Evolutionary conservation across 2,888 invertebrate species (phyloP), one percentile per base, ranked within the genome.

Genomic region (Encarsia formosa): DNA sequence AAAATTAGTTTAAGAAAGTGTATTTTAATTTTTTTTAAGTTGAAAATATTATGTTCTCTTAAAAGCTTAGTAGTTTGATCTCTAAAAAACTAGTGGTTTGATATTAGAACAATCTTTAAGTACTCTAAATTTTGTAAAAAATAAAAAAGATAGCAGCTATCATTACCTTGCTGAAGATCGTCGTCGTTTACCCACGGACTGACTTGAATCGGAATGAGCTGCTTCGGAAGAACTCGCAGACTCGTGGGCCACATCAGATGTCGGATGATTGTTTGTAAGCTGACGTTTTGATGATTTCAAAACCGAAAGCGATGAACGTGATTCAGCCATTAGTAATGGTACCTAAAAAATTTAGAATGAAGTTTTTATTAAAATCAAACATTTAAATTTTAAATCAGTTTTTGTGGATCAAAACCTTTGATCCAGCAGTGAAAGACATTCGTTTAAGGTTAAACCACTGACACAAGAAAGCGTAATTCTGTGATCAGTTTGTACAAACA

Each of bases 191-290:
- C 71, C 68, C 44, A 70, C 56, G 16, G 73, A 73, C 54, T 71
- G 78, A 68, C 79, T 79, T 45, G 79, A 79, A 65, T 79, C 79
- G 4, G 79, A 75, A 57, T 78, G 78, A 56, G 74, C 74, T 41
- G 76, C 78, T 48, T 76, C 73, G 6, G 73, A 74, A 15, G 73
- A 74, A 59, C 73, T 73, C 35, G 67, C 77, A 46, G 77, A 77
- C 61, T 79, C 80, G 31, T 78, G 78, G 19, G 65, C 68, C 37
- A 70, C 62, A 54, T 71, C 73, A 41, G 66, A 60, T 45, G 79
- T 74, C 35, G 79, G 75, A 60, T 78, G 74, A 61, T 78, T 77
- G 49, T 73, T 71, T 20, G 77, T 70, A 48, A 78, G 69, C 63
- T 78, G 79, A 59, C 78, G 72, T 60, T 79, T 79, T 11, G 75